Base-by-base conservation (phyloP, 2,888 invertebrate species). In the Eledona agricola region DNA sequence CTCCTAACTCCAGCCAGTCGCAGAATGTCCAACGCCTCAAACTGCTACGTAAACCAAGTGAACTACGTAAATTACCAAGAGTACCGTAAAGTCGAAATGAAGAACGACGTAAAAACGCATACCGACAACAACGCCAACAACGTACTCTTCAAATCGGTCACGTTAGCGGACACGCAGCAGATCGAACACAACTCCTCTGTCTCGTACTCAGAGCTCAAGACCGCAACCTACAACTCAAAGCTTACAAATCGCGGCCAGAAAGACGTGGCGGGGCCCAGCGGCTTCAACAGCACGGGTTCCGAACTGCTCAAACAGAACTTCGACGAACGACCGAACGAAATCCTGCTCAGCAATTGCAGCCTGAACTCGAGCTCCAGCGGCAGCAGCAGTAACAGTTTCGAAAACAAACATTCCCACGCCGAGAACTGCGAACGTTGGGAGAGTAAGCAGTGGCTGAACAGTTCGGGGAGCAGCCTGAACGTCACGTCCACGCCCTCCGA, bases 311-410 rank as follows among this genome's bases (percentile, higher is more conserved):
- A 51, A 37, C 58, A 49, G 51, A 58, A 49, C 22, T 61, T 57
- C 28, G 67, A 66, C 4, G 65, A 66, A 15, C 55, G 67, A 12
- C 64, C 67, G 4, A 73, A 71, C 19, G 74, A 78, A 13, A 79
- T 80, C 13, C 72, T 81, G 49, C 66, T 81, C 13, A 83, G 83
- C 61, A 81, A 81, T 13, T 78, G 80, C 11, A 83, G 83, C 60
- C 72, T 83, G 20, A 81, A 82, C 15, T 83, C 83, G 1, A 78
- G 77, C 31, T 77, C 77, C 16, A 77, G 77, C 54, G 74, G 75
- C 28, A 80, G 80, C 51, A 79, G 80, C 43, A 77, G 78, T 49
- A 77, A 72, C 25, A 78, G 80, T 20, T 78, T 78, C 2, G 70
- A 77, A 12, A 67, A 64, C 13, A 71, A 71, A 55, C 63, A 59